Conservation (phyloP, 1,140 invertebrate genomes). For the Lucilia sericata region DNA sequence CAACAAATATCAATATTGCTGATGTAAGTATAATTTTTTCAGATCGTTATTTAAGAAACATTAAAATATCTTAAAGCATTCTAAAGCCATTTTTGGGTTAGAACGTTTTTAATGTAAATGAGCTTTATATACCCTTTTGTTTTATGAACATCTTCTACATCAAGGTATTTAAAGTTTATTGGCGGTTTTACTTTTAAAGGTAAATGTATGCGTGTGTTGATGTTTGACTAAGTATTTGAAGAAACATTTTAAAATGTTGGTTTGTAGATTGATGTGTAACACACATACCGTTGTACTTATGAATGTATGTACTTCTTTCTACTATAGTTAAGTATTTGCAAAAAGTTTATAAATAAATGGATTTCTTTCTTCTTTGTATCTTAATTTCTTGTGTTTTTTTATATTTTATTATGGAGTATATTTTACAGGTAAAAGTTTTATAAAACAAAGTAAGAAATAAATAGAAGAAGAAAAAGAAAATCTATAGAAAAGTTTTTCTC, state of each 20-base stretch:
- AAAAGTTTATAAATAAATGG: constrained; percentile 5
- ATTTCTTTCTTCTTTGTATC: neutral
- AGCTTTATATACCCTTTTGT: neutral
- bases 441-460: neutral
- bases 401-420: too few relatives aligned
- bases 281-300: neutral
- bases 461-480: neutral
- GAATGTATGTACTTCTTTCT: neutral
- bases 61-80: too few relatives aligned
- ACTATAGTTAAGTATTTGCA: neutral
- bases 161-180: too few relatives aligned
- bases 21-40: too few relatives aligned
- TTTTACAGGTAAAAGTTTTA: neutral
- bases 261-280: neutral
- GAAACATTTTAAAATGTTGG: constrained; percentile 18
- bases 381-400: neutral
- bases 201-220: neutral
- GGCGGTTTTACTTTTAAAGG: too few relatives aligned
- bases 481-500: constrained; percentile 1
- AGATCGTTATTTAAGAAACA: too few relatives aligned
- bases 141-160: too few relatives aligned
- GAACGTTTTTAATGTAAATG: too few relatives aligned
- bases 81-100: too few relatives aligned
- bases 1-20: too few relatives aligned
- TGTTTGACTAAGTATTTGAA: neutral